Conservation (phyloP, 2,113 vertebrate species). For the Calonectris borealis region DNA sequence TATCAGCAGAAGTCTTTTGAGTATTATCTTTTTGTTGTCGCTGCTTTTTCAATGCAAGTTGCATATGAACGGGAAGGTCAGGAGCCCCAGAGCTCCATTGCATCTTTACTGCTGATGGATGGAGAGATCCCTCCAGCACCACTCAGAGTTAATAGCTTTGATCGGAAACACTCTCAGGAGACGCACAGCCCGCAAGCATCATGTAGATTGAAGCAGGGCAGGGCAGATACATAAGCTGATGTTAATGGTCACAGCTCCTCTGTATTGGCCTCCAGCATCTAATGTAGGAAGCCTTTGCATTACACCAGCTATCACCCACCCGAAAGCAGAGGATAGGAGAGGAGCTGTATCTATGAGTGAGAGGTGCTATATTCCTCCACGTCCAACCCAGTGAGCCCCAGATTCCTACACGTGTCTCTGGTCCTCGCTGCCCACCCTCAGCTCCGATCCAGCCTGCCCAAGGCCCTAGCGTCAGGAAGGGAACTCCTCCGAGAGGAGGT, state of each 20-base stretch:
- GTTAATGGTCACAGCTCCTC: not conserved
- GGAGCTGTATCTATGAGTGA: not conserved
- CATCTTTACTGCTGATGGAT: not conserved
- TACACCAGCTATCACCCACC: not conserved
- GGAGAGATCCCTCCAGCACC: not conserved
- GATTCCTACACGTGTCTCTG: not conserved
- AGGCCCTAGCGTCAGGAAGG: not conserved
- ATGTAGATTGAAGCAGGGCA: not conserved
- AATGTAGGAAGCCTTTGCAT: not conserved
- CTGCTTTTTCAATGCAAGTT: not conserved
- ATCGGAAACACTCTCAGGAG: not conserved
- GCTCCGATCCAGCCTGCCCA: not conserved
- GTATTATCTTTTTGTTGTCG: not conserved
- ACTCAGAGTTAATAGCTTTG: not conserved
- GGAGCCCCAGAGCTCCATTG: not conserved
- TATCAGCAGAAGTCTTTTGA: not conserved
- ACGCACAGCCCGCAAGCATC: not conserved
- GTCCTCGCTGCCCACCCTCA: not conserved
- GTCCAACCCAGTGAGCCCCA: not conserved
- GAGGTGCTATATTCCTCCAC: not conserved
- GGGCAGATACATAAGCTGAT: not conserved
- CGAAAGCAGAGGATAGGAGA: not conserved
- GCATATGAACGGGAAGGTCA: not conserved
- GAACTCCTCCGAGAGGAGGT: not conserved
- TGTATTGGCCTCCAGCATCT: not conserved